Base-by-base conservation (phyloP, 2,888 invertebrate genomes). In the Caenorhabditis angaria region DNA sequence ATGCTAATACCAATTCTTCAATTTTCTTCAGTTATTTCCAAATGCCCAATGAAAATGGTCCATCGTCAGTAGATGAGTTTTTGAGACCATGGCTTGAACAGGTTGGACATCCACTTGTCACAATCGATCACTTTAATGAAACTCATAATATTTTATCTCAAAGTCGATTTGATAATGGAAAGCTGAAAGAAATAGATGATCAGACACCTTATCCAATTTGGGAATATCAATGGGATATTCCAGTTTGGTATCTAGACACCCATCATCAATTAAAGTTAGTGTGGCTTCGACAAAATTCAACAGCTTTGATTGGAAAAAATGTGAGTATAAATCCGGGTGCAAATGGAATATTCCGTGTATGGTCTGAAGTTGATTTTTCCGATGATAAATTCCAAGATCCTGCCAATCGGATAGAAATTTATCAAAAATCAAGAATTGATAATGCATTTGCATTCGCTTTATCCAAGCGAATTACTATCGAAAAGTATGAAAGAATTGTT, bases 171-270 rank as follows among this genome's bases (percentile, higher is more conserved):
- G 32, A 32, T 32, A 32, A 32, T 10, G 10, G 10, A 32, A 5
- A 32, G 10, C 10, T 32, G 10, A 10, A 32, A 32, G 32, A 32
- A 32, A 32, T 32, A 5, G 32, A 32, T 32, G 10, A 32, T 8
- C 5, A 32, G 6, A 32, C 10, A 18, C 3, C 10, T 18, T 14
- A 12, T 6, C 18, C 41, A 12, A 14, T 41, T 41, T 41, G 41
- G 41, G 41, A 18, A 14, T 41, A 41, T 41, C 41, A 41, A 41
- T 41, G 41, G 41, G 41, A 41, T 41, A 41, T 41, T 41, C 41
- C 41, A 41, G 41, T 41, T 10, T 41, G 41, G 41, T 41, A 41
- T 41, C 3, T 10, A 18, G 18, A 41, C 14, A 14, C 10, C 3
- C 3, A 41, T 18, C 10, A 41, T 12, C 41, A 14, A 41, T 10